phyloP scores from a whole-genome alignment of 1,140 invertebrate species.

The Ctenoplectra terminalis region DNA sequence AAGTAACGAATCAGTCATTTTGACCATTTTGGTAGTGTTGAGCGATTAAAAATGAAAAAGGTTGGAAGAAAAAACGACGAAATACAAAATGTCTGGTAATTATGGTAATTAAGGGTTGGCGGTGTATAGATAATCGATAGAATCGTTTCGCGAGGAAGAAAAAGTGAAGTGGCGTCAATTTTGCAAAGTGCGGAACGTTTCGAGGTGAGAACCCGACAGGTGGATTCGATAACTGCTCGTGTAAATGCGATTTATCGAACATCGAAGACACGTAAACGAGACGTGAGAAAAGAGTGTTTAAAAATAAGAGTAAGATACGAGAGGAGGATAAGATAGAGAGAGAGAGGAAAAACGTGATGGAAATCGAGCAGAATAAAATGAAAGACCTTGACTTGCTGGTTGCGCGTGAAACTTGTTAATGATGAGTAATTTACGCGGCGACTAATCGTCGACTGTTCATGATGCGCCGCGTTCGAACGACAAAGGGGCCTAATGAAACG shows the following conservation, averaged over 20 bases:
- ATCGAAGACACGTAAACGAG: not conserved
- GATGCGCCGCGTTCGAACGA: conserved; percentile 5
- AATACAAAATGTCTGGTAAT: no score
- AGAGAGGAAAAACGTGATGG: not conserved
- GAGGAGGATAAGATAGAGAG: no score
- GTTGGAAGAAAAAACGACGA: no score
- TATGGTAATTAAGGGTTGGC: no score
- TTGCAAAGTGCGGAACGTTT: not conserved
- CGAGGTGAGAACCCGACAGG: conserved; percentile 4
- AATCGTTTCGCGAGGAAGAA: not conserved
- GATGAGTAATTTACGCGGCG: conserved; percentile 28
- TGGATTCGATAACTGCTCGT: not conserved
- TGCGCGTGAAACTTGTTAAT: conserved; percentile 22
- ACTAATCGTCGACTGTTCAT: conserved; percentile 29
- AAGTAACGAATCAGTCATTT: no score
- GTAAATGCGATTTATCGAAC: conserved; percentile 9
- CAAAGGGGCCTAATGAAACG: conserved; percentile 1
- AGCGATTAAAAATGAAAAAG: not conserved
- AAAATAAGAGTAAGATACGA: not conserved
- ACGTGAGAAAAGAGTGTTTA: not conserved
- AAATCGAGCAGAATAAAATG: not conserved
- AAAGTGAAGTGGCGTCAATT: not conserved
- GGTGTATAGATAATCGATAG: not conserved
- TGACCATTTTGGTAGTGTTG: no score
- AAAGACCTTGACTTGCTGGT: conserved; percentile 8